Conservation (phyloP, 2,888 invertebrate species). For the Drosophila kambysellisi region DNA sequence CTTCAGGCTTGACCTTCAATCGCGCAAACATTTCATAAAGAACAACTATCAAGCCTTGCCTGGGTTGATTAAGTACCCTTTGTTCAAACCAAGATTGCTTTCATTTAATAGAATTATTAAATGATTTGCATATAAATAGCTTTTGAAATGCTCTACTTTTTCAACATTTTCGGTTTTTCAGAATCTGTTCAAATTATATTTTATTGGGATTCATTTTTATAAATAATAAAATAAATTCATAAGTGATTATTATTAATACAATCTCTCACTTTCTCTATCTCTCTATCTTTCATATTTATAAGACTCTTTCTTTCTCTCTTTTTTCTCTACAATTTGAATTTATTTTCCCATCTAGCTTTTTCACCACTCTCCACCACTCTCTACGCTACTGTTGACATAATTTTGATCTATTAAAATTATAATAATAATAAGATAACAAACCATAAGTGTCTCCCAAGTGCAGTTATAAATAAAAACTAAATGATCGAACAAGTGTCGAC, state of each 20-base stretch:
- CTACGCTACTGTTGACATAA: background rate
- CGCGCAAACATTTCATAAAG: conserved; percentile 21
- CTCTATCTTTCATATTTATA: too few relatives aligned
- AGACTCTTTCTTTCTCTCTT: background rate
- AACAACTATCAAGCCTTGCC: conserved; percentile 9
- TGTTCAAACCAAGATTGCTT: background rate
- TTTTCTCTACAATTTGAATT: background rate
- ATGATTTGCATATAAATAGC: background rate
- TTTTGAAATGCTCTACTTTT: background rate
- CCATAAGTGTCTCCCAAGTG: background rate
- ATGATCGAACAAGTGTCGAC: background rate
- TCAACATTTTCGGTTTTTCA: background rate
- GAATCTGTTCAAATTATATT: background rate
- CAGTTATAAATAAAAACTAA: background rate
- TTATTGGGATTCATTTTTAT: too few relatives aligned
- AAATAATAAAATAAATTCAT: too few relatives aligned
- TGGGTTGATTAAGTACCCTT: conserved; percentile 5
- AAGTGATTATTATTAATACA: too few relatives aligned
- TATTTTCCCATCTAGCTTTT: background rate
- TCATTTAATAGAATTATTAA: background rate
- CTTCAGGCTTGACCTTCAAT: conserved; percentile 27
- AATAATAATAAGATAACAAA: background rate
- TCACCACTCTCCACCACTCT: background rate
- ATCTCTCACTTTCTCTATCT: background rate
- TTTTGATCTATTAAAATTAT: background rate